Percentiles rank a stretch among this genome's conserved stretches.
Evolutionary conservation across 2,888 invertebrate genomes (phyloP).

Genomic region (Pristionchus arcanus): DNA sequence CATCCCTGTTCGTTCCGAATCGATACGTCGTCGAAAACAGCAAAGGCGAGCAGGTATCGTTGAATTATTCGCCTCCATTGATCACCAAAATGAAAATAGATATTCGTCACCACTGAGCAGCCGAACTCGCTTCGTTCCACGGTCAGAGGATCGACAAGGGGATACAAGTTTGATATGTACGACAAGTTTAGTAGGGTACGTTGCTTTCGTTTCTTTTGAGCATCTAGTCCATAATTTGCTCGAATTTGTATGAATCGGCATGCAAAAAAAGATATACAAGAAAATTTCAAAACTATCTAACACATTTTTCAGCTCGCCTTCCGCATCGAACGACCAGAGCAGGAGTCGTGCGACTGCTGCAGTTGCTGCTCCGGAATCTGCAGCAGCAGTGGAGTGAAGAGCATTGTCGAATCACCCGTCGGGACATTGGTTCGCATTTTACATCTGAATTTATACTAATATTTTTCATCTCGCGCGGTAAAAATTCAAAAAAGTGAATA

Average conservation of each 20-base stretch:
- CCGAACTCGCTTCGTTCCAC: not conserved
- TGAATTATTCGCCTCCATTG: not conserved
- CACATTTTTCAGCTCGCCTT: constrained; percentile 50
- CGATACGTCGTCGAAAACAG: constrained; percentile 23
- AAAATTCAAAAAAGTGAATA: no score
- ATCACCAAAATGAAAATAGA: not conserved
- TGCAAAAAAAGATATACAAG: no score
- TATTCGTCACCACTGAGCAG: constrained; percentile 42
- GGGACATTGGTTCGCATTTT: not conserved
- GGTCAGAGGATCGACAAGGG: not conserved
- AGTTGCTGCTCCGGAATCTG: constrained; percentile 23
- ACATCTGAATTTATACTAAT: no score
- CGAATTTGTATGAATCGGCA: not conserved
- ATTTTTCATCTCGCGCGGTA: not conserved
- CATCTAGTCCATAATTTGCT: not conserved
- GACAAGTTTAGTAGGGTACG: constrained; percentile 41
- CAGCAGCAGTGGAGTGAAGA: not conserved
- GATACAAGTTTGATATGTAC: constrained; percentile 52
- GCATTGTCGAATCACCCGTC: constrained; percentile 48
- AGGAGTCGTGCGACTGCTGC: not conserved
- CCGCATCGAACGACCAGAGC: constrained; percentile 39
- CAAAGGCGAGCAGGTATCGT: constrained; percentile 15
- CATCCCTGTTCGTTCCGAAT: not conserved
- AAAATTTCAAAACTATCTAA: no score
- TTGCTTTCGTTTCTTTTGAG: not conserved